These are phyloP conservation scores for Eristalis arbustorum DNA, from an alignment of 2,888 invertebrate genomes.

Conservation along the genomic window DNA sequence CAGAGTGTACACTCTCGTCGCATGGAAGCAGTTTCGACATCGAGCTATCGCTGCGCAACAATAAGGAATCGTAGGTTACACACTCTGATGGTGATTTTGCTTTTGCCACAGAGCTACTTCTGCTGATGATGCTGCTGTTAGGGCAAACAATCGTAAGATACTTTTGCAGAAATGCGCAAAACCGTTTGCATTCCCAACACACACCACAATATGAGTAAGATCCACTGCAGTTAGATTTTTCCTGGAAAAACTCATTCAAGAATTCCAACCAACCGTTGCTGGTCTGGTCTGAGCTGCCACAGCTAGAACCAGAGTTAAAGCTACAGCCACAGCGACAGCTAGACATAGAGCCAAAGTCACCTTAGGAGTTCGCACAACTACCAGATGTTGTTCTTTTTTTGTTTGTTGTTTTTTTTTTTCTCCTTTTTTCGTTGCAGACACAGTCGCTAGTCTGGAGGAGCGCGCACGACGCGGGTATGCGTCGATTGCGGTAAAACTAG, in stretches of 20 bases:
- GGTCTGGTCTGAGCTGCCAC: slow-evolving; percentile 11
- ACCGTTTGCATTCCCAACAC: slow-evolving; percentile 69
- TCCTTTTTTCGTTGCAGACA: slow-evolving; percentile 7
- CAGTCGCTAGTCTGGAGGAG: slow-evolving; percentile 50
- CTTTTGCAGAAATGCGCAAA: slow-evolving; percentile 63
- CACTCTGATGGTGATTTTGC: background rate
- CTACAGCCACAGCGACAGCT: slow-evolving; percentile 9
- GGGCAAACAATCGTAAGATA: slow-evolving; percentile 52
- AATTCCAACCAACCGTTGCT: slow-evolving; percentile 66
- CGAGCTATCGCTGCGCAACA: slow-evolving; percentile 12
- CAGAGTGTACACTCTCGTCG: background rate
- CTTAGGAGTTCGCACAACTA: slow-evolving; percentile 44
- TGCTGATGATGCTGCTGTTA: background rate
- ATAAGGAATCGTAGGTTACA: slow-evolving; percentile 28
- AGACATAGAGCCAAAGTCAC: slow-evolving; percentile 29
- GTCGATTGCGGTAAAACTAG: slow-evolving; percentile 68
- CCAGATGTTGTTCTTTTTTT: slow-evolving; percentile 27
- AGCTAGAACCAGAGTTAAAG: slow-evolving; percentile 22
- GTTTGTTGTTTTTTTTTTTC: background rate
- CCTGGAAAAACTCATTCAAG: slow-evolving; percentile 70
- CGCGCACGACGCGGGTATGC: slow-evolving; percentile 23
- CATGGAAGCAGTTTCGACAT: slow-evolving; percentile 14
- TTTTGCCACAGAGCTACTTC: background rate
- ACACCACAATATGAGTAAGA: slow-evolving; percentile 53
- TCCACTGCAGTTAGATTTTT: slow-evolving; percentile 68